Evolutionary conservation across 2,888 invertebrate genomes (phyloP).

Genomic region (Brachycybe producta): DNA sequence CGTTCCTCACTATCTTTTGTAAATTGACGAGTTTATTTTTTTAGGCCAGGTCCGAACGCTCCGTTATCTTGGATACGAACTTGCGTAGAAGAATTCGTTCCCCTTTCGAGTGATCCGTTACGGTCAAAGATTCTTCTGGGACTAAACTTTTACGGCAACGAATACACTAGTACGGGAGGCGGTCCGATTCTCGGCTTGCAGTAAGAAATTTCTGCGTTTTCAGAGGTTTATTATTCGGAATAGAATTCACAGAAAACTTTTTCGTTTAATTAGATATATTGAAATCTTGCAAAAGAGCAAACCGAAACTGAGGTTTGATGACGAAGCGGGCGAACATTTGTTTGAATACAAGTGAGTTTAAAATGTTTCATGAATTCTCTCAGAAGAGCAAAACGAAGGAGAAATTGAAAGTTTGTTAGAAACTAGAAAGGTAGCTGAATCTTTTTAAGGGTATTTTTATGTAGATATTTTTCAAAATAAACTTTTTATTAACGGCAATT

Average conservation of each 20-base stretch:
- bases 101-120: constrained; percentile 43
- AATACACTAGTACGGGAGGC: constrained; percentile 64
- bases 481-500: too few species aligned
- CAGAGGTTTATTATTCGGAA: too few species aligned
- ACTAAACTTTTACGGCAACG: constrained; percentile 86
- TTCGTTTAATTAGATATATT: constrained; percentile 37
- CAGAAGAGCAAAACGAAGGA: too few species aligned
- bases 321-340: constrained; percentile 66
- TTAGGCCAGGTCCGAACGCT: constrained; percentile 65
- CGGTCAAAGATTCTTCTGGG: constrained; percentile 72
- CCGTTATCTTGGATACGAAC: constrained; percentile 68
- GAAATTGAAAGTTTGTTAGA: too few species aligned
- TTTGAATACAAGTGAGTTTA: constrained; percentile 64
- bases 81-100: constrained; percentile 60
- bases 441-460: too few species aligned
- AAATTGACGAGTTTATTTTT: too few species aligned
- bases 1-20: constrained; percentile 5
- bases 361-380: background rate
- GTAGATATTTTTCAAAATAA: too few species aligned
- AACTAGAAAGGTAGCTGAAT: too few species aligned
- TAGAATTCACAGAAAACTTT: background rate
- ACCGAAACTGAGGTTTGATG: constrained; percentile 62
- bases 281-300: constrained; percentile 59
- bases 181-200: constrained; percentile 66
- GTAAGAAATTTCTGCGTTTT: constrained; percentile 41